Evolutionary conservation across 1,140 invertebrate species (phyloP), one percentile per base, ranked within the genome.

Genomic region (Physella acuta): DNA sequence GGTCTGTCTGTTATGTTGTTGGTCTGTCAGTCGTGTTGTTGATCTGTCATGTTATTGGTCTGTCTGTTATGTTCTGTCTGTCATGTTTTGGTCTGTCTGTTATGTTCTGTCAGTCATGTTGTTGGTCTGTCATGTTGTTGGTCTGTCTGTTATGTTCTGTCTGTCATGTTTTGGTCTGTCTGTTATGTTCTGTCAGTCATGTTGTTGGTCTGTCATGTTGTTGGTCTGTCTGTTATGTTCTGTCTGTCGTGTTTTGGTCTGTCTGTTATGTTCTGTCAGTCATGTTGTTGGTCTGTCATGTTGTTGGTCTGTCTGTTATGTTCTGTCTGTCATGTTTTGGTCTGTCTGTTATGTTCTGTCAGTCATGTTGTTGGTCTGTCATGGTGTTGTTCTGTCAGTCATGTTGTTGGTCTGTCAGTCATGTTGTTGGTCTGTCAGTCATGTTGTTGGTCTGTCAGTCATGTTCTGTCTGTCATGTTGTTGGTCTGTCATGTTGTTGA

Each of bases 351-450:
- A 44, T n/a, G n/a, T n/a, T n/a, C n/a, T n/a, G n/a, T n/a, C n/a
- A n/a, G n/a, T n/a, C n/a, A n/a, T n/a, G n/a, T n/a, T n/a, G n/a
- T n/a, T n/a, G n/a, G n/a, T n/a, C n/a, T n/a, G n/a, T 26, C 70
- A 68, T 70, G 71, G 71, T 36, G 56, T 67, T 73, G 56, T 33
- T 31, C 39, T 34, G 8, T 14, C 28, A 14, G 28, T 55, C n/a
- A 14, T 11, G 44, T 14, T 49, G 44, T 14, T 49, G 44, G n/a
- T 49, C n/a, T n/a, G n/a, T n/a, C n/a, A n/a, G n/a, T n/a, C n/a
- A n/a, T n/a, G n/a, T n/a, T n/a, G n/a, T 20, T 11, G 11, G 53
- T 55, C 5, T 8, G 5, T 24, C 8, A 24, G 8, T n/a, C n/a
- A n/a, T n/a, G n/a, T n/a, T n/a, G 24, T 24, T 14, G 8, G 8